Base-by-base conservation (phyloP, 2,113 vertebrate genomes). In the Syrrhaptes paradoxus region DNA sequence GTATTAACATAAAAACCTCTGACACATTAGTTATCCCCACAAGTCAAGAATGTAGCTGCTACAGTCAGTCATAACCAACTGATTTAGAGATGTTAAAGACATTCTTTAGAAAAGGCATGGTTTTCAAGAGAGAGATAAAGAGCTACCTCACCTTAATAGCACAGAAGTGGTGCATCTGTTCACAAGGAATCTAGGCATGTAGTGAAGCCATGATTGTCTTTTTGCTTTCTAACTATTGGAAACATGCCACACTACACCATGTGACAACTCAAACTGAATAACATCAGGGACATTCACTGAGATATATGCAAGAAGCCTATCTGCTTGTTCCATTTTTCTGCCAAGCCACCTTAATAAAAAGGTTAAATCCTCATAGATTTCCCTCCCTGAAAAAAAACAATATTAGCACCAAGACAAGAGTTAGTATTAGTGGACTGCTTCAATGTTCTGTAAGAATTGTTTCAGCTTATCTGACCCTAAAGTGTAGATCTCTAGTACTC, bases 1-100 rank as follows among this genome's bases (percentile, higher is more conserved):
- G 31, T 32, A 95, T 91, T 89, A 91, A 73, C 65, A 95, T 88
- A 68, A 96, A 97, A 92, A 92, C 68, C 45, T 70, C 88, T 25
- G 32, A 55, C 51, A 91, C 82, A 92, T 96, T 77, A 90, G 29
- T 15, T 78, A 87, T 81, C 85, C 80, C 70, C 91, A 75, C 58
- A 83, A 68, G 80, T 85, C 72, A 96, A 84, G 55, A 90, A 83
- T 65, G 76, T 22, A 94, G 66, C 43, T 86, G 54, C 84, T 92
- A 74, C 51, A 87, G n/a, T 65, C 26, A 66, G 34, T 48, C 68
- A 31, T 34, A 70, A 90, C 28, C 11, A 61, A 67, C 74, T 72
- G 13, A 61, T 54, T 65, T 52, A 66, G 51, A 88, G 34, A 46
- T 31, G 11, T 87, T 82, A 92, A 14, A 84, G 54, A 86, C 4